Evolutionary conservation across 2,888 invertebrate genomes (phyloP).

Genomic region (Prosopocoilus inquinatus): DNA sequence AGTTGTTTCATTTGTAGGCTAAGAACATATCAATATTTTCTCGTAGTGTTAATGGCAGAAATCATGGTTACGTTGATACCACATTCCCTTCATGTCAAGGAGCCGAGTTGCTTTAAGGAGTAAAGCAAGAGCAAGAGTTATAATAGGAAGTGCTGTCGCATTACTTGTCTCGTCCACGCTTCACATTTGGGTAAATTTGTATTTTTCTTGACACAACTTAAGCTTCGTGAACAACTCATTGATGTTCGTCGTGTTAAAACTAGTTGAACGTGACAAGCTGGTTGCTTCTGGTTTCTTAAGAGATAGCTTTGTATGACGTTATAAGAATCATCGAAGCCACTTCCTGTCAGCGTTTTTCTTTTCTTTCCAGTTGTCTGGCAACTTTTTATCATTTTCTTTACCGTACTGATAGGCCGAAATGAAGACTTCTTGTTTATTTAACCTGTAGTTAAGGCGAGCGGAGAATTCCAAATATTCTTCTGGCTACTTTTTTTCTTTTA

Average conservation of each 20-base stretch:
- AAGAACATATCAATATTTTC: too few species aligned
- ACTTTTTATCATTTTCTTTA: background rate
- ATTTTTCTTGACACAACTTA: too few species aligned
- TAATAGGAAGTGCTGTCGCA: constrained; percentile 26
- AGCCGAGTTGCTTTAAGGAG: constrained; percentile 27
- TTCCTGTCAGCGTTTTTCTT: too few species aligned
- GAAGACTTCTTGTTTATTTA: background rate
- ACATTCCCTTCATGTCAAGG: constrained; percentile 31
- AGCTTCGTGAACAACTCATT: too few species aligned
- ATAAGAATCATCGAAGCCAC: constrained; percentile 17
- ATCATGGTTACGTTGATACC: constrained; percentile 31
- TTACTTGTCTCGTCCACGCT: constrained; percentile 9
- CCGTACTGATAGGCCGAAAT: too few species aligned
- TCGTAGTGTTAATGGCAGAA: constrained; percentile 19
- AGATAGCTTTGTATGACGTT: constrained; percentile 5
- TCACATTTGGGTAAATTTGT: too few species aligned
- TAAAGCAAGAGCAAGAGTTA: too few species aligned
- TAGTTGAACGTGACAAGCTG: constrained; percentile 5
- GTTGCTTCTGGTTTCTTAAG: constrained; percentile 8
- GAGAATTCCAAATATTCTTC: background rate
- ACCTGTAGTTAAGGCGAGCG: background rate
- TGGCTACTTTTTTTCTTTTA: background rate
- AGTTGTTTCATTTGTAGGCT: too few species aligned
- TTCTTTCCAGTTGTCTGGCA: too few species aligned
- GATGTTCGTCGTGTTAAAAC: constrained; percentile 11